Conservation (phyloP, 2,888 invertebrate species). For the Polydrusus pterygomalis region DNA sequence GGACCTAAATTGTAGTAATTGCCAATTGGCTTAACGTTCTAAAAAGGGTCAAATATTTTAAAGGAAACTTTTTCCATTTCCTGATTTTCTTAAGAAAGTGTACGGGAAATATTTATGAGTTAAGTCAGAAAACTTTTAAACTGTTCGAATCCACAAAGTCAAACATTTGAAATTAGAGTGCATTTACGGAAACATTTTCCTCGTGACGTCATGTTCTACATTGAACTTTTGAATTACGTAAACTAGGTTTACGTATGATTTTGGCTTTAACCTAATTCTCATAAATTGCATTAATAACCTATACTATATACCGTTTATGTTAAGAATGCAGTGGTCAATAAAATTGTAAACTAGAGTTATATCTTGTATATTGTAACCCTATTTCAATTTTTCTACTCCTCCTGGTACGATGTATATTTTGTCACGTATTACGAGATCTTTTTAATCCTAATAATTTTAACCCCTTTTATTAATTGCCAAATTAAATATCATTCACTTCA, state of each 20-base stretch:
- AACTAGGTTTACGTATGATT: neutral
- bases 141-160: conserved; percentile 26
- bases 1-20: conserved; percentile 42
- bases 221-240: conserved; percentile 8
- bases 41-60: conserved; percentile 27
- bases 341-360: no score
- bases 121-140: conserved; percentile 24
- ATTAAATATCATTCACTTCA: no score
- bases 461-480: no score
- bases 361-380: no score
- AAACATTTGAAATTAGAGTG: conserved; percentile 33
- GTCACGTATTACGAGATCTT: no score
- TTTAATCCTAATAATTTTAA: no score
- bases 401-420: no score
- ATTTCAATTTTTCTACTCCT: no score
- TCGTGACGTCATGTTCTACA: conserved; percentile 13
- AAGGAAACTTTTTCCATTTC: conserved; percentile 37
- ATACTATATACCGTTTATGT: neutral
- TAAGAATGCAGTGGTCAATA: no score
- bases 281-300: neutral
- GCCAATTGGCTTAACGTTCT: conserved; percentile 28
- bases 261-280: neutral
- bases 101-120: conserved; percentile 31
- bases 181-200: conserved; percentile 21
- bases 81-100: conserved; percentile 24